Conservation (phyloP, 2,797 vertebrate species). For the Galaxias olidus region DNA sequence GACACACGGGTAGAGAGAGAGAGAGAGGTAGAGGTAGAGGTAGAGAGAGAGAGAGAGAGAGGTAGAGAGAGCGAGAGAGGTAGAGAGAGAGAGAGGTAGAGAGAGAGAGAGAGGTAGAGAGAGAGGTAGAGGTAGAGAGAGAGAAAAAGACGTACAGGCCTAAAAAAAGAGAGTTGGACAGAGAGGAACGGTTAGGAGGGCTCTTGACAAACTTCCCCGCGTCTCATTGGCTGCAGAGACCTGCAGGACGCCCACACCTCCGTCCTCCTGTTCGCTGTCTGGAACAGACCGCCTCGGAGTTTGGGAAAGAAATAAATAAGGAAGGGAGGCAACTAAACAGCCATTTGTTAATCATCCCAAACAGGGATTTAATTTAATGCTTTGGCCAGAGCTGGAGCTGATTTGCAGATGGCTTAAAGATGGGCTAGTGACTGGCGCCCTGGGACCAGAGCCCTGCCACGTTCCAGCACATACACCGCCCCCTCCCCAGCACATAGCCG, state of each 20-base stretch:
- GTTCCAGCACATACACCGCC: constrained; percentile 70
- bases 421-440: constrained; percentile 76
- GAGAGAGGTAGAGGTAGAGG: neutral
- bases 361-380: constrained; percentile 85
- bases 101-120: neutral
- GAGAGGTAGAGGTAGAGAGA: neutral
- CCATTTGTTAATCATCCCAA: constrained; percentile 86
- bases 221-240: constrained; percentile 28
- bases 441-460: constrained; percentile 66
- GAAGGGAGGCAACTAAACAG: constrained; percentile 73
- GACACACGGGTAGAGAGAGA: neutral
- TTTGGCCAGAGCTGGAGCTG: constrained; percentile 76
- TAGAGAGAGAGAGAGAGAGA: neutral
- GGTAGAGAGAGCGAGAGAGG: constrained; percentile 11
- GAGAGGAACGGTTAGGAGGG: constrained; percentile 11
- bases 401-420: constrained; percentile 83
- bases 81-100: neutral
- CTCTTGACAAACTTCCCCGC: constrained; percentile 33
- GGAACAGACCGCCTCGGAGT: constrained; percentile 4
- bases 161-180: neutral
- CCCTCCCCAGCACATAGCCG: constrained; percentile 22
- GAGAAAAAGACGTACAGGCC: neutral
- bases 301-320: constrained; percentile 27
- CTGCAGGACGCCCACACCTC: constrained; percentile 47
- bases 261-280: constrained; percentile 30